A percentile compares a stretch with the other conserved stretches of the same genome.
These are phyloP conservation scores for Augochlora pura DNA, from an alignment of 1,140 invertebrate species.

Conservation along the genomic window DNA sequence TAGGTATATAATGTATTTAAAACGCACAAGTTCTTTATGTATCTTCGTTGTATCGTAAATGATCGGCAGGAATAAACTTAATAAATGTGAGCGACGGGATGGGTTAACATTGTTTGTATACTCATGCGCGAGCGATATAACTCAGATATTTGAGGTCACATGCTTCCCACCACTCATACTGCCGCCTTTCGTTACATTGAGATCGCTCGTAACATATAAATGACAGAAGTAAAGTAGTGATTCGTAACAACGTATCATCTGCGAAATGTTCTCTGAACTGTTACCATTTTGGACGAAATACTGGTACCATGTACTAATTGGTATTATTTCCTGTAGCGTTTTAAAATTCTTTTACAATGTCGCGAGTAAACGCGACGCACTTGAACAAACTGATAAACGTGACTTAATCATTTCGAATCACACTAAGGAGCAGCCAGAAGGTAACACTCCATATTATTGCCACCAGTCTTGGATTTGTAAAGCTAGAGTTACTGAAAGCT, in stretches of 20 bases:
- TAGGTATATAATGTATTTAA: slow-evolving; percentile 6
- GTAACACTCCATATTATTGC: slow-evolving; percentile 25
- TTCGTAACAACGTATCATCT: background rate
- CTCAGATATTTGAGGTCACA: slow-evolving; percentile 23
- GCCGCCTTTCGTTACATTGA: background rate
- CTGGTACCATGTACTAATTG: slow-evolving; percentile 64
- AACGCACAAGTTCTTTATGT: slow-evolving; percentile 21
- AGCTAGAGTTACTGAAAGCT: background rate
- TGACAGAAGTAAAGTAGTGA: background rate
- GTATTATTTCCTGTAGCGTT: slow-evolving; percentile 53
- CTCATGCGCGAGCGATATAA: background rate
- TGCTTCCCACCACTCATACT: slow-evolving; percentile 15
- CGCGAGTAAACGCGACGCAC: background rate
- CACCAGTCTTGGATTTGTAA: background rate
- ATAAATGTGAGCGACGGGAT: slow-evolving; percentile 12
- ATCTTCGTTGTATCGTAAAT: slow-evolving; percentile 41
- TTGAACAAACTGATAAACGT: background rate
- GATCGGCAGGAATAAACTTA: slow-evolving; percentile 11
- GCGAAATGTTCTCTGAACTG: slow-evolving; percentile 65
- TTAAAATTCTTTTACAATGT: slow-evolving; percentile 44
- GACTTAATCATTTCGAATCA: background rate
- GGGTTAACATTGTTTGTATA: background rate
- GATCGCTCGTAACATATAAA: background rate
- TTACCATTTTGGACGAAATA: slow-evolving; percentile 72
- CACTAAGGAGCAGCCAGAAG: slow-evolving; percentile 18